phyloP scores from a whole-genome alignment of 2,888 invertebrate species.

The Pyrgus malvae region DNA sequence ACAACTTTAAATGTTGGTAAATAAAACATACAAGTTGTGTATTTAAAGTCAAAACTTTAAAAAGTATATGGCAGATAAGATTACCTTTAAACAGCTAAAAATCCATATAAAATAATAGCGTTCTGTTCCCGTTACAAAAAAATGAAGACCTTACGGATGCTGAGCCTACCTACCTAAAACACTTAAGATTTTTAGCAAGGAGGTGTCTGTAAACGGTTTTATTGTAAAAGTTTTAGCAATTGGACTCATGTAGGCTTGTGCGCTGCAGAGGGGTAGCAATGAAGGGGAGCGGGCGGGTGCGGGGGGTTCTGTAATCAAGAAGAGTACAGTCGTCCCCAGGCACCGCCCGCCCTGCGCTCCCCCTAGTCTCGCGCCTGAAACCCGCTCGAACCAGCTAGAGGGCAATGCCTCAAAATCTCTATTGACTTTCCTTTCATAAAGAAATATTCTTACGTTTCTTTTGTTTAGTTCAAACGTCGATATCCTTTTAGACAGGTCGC shows the following conservation, averaged over 20 bases:
- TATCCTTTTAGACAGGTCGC: slow-evolving; percentile 43
- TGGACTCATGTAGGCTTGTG: slow-evolving; percentile 65
- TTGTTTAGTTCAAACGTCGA: slow-evolving; percentile 67
- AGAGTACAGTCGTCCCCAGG: slow-evolving; percentile 79
- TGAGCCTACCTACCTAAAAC: too few species aligned
- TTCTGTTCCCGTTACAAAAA: too few species aligned
- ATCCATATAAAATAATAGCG: too few species aligned
- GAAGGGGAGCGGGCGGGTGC: slow-evolving; percentile 45
- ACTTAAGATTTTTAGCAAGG: slow-evolving; percentile 5
- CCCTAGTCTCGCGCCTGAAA: slow-evolving; percentile 46
- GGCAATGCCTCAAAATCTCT: slow-evolving; percentile 78
- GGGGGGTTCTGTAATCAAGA: slow-evolving; percentile 78
- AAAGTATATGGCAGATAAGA: too few species aligned
- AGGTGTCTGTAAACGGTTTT: slow-evolving; percentile 24
- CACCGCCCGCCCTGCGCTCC: slow-evolving; percentile 42
- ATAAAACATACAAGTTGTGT: too few species aligned
- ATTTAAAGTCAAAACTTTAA: too few species aligned
- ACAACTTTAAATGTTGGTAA: too few species aligned
- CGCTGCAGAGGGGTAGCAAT: slow-evolving; percentile 50
- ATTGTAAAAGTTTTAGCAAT: slow-evolving; percentile 36
- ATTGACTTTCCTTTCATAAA: slow-evolving; percentile 73
- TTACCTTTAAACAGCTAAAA: too few species aligned
- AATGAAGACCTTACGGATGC: too few species aligned
- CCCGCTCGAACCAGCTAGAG: slow-evolving; percentile 59
- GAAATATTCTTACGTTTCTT: slow-evolving; percentile 70